These are phyloP conservation scores for Vulpes lagopus DNA, from an alignment of 2,113 vertebrate genomes.

Conservation along the genomic window DNA sequence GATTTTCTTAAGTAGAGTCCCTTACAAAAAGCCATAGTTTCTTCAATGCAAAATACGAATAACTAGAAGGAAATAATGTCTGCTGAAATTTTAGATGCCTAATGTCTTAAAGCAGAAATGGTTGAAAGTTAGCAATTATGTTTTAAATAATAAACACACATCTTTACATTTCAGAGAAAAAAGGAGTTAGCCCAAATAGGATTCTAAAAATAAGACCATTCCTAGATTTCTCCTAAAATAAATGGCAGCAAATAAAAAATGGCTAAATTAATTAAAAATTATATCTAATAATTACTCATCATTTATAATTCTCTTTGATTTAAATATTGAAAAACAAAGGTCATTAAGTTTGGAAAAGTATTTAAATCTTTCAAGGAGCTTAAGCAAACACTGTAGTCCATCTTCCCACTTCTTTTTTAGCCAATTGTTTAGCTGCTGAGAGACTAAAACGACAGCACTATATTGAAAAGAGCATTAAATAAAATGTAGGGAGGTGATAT, in stretches of 20 bases:
- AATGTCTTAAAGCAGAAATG: neutral
- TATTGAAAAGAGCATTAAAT: neutral
- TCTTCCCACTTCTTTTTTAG: constrained; percentile 11
- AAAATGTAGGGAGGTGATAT: neutral
- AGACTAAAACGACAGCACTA: neutral
- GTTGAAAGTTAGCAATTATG: neutral
- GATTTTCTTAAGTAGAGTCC: neutral
- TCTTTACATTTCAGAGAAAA: constrained; percentile 1
- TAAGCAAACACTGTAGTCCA: neutral
- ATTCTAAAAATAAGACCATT: constrained; percentile 15
- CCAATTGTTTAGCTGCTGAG: neutral
- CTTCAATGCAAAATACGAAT: constrained; percentile 27
- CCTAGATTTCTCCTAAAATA: constrained; percentile 35
- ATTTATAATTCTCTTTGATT: neutral
- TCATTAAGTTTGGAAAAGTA: constrained; percentile 13
- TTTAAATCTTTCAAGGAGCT: neutral
- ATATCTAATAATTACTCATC: neutral
- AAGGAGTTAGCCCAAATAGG: neutral
- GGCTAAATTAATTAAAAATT: constrained; percentile 1
- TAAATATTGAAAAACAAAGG: constrained; percentile 6
- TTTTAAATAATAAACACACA: neutral
- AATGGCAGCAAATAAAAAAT: neutral
- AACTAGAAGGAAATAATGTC: constrained; percentile 4
- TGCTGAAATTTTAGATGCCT: neutral
- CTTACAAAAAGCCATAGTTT: neutral